Evolutionary conservation across 2,797 vertebrate genomes (phyloP), one percentile per base, ranked within the genome.

Genomic region (Numenius phaeopus): DNA sequence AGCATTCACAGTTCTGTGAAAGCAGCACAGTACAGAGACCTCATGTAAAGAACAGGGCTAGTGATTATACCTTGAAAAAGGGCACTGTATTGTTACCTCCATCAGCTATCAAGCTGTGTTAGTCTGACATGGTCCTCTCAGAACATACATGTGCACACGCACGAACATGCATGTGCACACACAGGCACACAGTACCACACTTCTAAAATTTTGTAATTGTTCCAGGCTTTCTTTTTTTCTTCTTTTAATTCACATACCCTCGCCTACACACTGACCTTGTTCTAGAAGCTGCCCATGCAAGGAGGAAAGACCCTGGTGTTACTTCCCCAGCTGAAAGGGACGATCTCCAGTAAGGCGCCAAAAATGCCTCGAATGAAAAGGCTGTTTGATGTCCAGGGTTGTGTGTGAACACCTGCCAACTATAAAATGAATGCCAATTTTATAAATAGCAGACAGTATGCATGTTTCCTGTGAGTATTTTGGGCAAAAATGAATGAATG

Each of bases 341-440:
- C 42, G 30, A 6, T 54, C 46, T 69, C 75, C 50, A 76, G n/a
- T 32, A 58, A 62, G 24, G 42, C 32, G 75, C 42, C 42, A 78
- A 81, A 54, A 89, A 27, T 50, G 11, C n/a, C 57, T 37, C 1
- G 0, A 90, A 71, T 46, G 34, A 75, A 91, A 90, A 83, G 27
- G 39, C 34, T 55, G 16, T 70, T 89, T 85, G 69, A 65, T 76
- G 54, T 66, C 79, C 47, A 52, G 24, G 18, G 22, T 4, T 83
- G 69, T 46, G 46, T 66, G 42, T 57, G 39, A 83, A 52, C 50
- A 66, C 50, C 34, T 84, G 83, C 78, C 83, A 94, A 92, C 77
- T 50, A 67, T 5, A 57, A 87, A 93, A 79, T 9, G 5, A 93
- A 90, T 44, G 49, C 20, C 39, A 49, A 15, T 44, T 75, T 84